Base-by-base conservation (phyloP, 23 tunicate genomes). In the Styela plicata region DNA sequence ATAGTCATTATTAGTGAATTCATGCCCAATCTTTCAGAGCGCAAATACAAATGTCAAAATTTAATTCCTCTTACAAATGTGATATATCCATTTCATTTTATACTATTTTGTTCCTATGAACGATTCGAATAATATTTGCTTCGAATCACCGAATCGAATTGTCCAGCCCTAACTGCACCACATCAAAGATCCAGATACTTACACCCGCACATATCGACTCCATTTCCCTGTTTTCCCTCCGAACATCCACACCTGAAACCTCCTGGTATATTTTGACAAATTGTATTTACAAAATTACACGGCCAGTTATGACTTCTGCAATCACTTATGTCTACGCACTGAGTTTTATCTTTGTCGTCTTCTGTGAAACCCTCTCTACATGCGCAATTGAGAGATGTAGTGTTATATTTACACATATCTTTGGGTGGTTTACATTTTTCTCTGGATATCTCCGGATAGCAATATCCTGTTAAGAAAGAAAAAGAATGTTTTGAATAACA, bases 381-480 rank as follows among this genome's bases (percentile, higher is more conserved):
- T 19, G 16, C 71, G 71, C 71, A 67, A 22, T 27, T 25, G 31
- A 25, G 31, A 29, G 30, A 25, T 25, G 2, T 67, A 18, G 23
- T 1, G 31, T 1, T 67, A 0, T 67, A 29, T 25, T 25, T 0
- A 29, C 71, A 67, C 30, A 29, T 25, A 67, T 29, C 31, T 67
- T 29, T 1, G 13, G 31, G 31, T 25, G 71, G 22, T 44, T 44
- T 44, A 67, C 71, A 67, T 67, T 16, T 27, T 25, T 16, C 31
- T 67, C 22, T 27, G 16, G 71, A 67, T 44, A 44, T 44, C 22
- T 67, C 71, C 23, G 71, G 71, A 29, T 67, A 67, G 71, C 71
- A 67, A 29, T 67, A 13, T 67, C 71, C 71, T 67, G 71, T 18
- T 16, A 67, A 67, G n/a, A n/a, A n/a, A n/a, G n/a, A n/a, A n/a